These are phyloP conservation scores for Conops quadrifasciatus DNA, from an alignment of 2,888 invertebrate species.

Conservation along the genomic window DNA sequence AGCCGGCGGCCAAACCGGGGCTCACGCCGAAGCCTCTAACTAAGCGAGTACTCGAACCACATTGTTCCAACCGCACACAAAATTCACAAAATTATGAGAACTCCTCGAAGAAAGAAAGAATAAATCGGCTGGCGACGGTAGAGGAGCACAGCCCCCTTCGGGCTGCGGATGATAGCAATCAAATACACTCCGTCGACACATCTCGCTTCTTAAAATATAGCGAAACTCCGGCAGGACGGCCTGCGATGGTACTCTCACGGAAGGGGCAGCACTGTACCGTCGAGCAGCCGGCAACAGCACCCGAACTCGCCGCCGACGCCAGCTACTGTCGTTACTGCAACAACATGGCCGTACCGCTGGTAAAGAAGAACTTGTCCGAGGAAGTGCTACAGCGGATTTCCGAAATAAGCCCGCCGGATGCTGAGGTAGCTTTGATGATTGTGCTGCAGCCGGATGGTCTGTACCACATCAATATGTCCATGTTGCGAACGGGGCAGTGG, in stretches of 20 bases:
- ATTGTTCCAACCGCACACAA: no score
- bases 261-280: background rate
- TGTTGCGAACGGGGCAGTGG: constrained; percentile 35
- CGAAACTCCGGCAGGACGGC: background rate
- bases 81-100: no score
- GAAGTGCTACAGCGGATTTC: constrained; percentile 40
- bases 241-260: background rate
- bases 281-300: background rate
- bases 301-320: constrained; percentile 18
- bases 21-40: no score
- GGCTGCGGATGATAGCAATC: background rate
- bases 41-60: no score
- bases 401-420: constrained; percentile 13
- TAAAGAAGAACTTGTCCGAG: constrained; percentile 31
- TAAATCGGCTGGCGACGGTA: no score
- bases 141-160: no score
- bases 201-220: background rate
- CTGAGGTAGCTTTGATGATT: constrained; percentile 46
- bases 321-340: constrained; percentile 44
- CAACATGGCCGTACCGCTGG: constrained; percentile 20
- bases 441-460: constrained; percentile 46
- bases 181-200: background rate
- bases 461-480: constrained; percentile 52
- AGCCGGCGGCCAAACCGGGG: background rate
- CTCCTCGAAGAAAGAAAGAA: no score